A percentile compares a stretch with the other conserved stretches of the same genome.
These are phyloP conservation scores for Hybognathus amarus DNA, from an alignment of 2,797 vertebrate species.

Conservation along the genomic window DNA sequence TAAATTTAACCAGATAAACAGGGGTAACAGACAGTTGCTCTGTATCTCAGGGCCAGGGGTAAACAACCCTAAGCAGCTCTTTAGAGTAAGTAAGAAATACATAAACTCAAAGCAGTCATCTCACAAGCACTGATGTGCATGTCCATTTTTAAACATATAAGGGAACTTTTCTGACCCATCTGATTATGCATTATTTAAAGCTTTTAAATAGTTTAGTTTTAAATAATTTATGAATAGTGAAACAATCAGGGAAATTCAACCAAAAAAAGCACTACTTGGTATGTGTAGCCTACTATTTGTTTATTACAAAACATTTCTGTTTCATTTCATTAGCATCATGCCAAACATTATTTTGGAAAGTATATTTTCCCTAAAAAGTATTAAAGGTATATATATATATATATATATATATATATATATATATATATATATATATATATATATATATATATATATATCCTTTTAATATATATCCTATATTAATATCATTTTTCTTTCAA, in stretches of 20 bases:
- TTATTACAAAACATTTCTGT: too few relatives aligned
- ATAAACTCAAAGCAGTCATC: neutral
- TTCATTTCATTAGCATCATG: neutral
- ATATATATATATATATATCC: too few relatives aligned
- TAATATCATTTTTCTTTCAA: too few relatives aligned
- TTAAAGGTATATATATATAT: too few relatives aligned
- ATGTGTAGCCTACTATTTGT: too few relatives aligned
- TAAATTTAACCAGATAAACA: slow-evolving; percentile 79
- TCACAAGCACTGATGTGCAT: neutral
- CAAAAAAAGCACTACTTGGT: too few relatives aligned
- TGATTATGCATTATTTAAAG: neutral
- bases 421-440: too few relatives aligned
- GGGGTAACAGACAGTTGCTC: slow-evolving; percentile 43
- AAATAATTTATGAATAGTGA: neutral
- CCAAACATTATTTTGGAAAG: too few relatives aligned
- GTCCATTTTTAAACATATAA: neutral
- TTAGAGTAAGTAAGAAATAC: neutral
- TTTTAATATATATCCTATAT: too few relatives aligned
- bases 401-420: too few relatives aligned
- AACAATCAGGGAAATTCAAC: neutral
- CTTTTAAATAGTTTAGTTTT: neutral
- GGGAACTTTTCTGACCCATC: neutral
- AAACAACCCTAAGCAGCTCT: slow-evolving; percentile 51
- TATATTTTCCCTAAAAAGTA: too few relatives aligned
- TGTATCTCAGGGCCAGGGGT: slow-evolving; percentile 35